Evolutionary conservation across 2,888 invertebrate genomes (phyloP).

Genomic region (Lamellibrachia columna): DNA sequence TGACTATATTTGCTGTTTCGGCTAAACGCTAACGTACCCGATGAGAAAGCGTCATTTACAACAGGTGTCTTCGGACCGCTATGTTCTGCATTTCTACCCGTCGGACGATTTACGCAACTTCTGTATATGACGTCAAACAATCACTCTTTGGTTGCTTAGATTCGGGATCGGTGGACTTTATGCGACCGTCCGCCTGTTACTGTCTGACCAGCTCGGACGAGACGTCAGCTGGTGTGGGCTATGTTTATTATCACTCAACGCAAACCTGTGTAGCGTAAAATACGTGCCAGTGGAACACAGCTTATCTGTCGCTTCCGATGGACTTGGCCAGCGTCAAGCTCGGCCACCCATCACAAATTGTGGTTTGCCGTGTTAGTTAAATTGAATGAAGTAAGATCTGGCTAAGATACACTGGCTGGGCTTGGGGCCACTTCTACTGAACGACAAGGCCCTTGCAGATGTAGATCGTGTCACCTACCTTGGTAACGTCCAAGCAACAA

Average conservation of each 20-base stretch:
- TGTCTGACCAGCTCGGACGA: not conserved
- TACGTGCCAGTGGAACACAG: not conserved
- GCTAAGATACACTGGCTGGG: too few relatives aligned
- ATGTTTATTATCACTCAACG: not conserved
- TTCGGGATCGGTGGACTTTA: not conserved
- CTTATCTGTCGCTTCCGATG: not conserved
- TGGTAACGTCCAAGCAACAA: too few relatives aligned
- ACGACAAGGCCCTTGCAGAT: too few relatives aligned
- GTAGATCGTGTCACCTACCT: too few relatives aligned
- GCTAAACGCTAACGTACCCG: too few relatives aligned
- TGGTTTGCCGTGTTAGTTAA: not conserved
- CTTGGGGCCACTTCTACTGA: too few relatives aligned
- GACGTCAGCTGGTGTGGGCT: not conserved
- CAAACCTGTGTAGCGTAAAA: not conserved
- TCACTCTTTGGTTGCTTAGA: not conserved
- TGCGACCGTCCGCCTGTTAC: not conserved
- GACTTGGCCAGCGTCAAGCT: not conserved
- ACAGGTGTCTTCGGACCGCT: not conserved
- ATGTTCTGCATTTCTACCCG: not conserved
- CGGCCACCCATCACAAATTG: not conserved
- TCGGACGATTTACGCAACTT: not conserved
- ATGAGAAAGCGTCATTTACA: not conserved
- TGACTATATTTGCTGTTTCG: too few relatives aligned
- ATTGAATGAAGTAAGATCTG: too few relatives aligned
- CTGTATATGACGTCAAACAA: not conserved